Evolutionary conservation across 2,797 vertebrate genomes (phyloP).

Genomic region (Sebastes trivittatus): DNA sequence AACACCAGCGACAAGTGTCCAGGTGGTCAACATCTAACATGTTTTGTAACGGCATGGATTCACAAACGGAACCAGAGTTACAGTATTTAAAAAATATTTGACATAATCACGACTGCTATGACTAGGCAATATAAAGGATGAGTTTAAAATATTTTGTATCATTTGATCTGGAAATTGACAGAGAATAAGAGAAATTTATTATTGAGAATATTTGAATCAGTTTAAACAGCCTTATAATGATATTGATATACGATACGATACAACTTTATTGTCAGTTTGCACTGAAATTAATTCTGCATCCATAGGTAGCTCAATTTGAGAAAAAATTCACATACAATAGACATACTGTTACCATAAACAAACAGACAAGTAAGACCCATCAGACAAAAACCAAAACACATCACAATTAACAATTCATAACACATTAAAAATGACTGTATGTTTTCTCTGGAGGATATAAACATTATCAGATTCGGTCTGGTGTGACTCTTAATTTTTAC

Average conservation of each 20-base stretch:
- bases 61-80: background rate
- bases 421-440: too few relatives aligned
- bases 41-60: background rate
- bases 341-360: too few relatives aligned
- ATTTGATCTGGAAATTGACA: background rate
- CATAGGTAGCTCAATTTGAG: too few relatives aligned
- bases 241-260: background rate
- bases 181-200: background rate
- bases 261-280: too few relatives aligned
- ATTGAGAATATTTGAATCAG: background rate
- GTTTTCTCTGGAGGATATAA: background rate
- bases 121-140: background rate
- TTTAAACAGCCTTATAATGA: background rate
- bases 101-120: background rate
- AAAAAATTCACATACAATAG: too few relatives aligned
- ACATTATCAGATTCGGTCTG: background rate
- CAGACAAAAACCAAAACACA: too few relatives aligned
- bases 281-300: too few relatives aligned
- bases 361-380: too few relatives aligned
- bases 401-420: too few relatives aligned
- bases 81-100: background rate
- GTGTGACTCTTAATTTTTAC: background rate
- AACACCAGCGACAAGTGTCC: conserved; percentile 7
- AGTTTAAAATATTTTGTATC: background rate
- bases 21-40: background rate